A percentile compares a stretch with the other conserved stretches of the same genome.
These are phyloP conservation scores for Octonoba sinensis DNA, from an alignment of 2,888 invertebrate genomes.

Conservation along the genomic window DNA sequence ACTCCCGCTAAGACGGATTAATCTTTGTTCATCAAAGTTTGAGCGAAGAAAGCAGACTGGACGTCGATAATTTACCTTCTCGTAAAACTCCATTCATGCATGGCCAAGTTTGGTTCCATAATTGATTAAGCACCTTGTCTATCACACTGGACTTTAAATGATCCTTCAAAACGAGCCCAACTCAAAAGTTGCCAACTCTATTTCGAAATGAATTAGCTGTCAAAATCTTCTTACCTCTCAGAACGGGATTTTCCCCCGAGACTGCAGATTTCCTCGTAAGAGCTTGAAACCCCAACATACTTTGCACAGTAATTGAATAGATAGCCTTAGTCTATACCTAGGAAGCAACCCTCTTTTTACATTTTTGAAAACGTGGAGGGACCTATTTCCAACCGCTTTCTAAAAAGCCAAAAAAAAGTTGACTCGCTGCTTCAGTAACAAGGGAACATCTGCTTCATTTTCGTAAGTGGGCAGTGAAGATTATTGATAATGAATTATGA, in stretches of 20 bases:
- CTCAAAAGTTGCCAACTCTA: slow-evolving; percentile 54
- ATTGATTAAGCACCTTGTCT: slow-evolving; percentile 60
- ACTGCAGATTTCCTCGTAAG: slow-evolving; percentile 16
- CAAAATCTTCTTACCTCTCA: slow-evolving; percentile 45
- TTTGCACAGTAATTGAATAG: slow-evolving; percentile 59
- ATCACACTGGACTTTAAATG: slow-evolving; percentile 49
- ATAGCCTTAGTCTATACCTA: slow-evolving; percentile 53
- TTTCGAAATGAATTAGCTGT: slow-evolving; percentile 64
- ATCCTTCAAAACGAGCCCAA: slow-evolving; percentile 36
- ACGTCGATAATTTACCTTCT: slow-evolving; percentile 50
- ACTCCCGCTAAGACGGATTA: slow-evolving; percentile 37
- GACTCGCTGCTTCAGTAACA: slow-evolving; percentile 11
- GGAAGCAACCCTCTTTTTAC: slow-evolving; percentile 9
- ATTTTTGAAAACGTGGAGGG: slow-evolving; percentile 18
- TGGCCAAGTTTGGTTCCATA: slow-evolving; percentile 44
- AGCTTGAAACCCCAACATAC: slow-evolving; percentile 29
- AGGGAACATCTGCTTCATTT: slow-evolving; percentile 59
- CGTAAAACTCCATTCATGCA: slow-evolving; percentile 26
- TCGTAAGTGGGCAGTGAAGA: slow-evolving; percentile 60
- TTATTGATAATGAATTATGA: slow-evolving; percentile 64
- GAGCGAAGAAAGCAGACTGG: slow-evolving; percentile 22
- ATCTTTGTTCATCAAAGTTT: slow-evolving; percentile 50
- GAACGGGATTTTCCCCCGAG: slow-evolving; percentile 52
- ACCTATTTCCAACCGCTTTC: slow-evolving; percentile 27
- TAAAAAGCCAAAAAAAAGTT: slow-evolving; percentile 38